Percentiles rank a stretch among this genome's conserved stretches.
Evolutionary conservation across 53 echinoderm and acorn worm genomes (phyloP).

Genomic region (Holothuria leucospilota): DNA sequence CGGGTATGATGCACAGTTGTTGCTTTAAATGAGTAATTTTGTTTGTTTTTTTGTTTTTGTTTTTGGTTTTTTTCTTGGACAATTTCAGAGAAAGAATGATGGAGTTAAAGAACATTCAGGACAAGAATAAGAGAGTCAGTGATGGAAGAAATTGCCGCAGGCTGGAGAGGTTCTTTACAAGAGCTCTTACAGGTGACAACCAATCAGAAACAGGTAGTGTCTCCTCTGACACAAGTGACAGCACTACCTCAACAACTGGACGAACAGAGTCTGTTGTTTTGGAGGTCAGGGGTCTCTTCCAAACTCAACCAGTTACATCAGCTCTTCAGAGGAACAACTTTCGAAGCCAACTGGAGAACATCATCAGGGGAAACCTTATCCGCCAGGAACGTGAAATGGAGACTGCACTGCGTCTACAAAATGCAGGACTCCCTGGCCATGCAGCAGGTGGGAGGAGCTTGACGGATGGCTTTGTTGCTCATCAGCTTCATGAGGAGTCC

Average conservation of each 20-base stretch:
- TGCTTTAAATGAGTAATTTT: too few species aligned
- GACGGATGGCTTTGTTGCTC: slow-evolving; percentile 20
- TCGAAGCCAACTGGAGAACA: slow-evolving; percentile 80
- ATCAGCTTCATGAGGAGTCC: slow-evolving; percentile 50
- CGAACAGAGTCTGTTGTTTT: slow-evolving; percentile 41
- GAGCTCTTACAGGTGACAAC: slow-evolving; percentile 40
- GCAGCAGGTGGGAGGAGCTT: slow-evolving; percentile 37
- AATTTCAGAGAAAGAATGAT: slow-evolving; percentile 77
- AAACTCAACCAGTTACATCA: slow-evolving; percentile 74
- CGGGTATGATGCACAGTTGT: too few species aligned
- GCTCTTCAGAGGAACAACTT: slow-evolving; percentile 72
- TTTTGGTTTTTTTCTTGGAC: not conserved
- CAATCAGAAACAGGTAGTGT: slow-evolving; percentile 32
- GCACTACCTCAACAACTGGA: slow-evolving; percentile 13
- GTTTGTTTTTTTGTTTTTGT: not conserved
- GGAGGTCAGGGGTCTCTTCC: slow-evolving; percentile 62
- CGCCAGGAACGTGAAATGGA: slow-evolving; percentile 87
- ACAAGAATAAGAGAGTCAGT: slow-evolving; percentile 48
- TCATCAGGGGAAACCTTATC: slow-evolving; percentile 74
- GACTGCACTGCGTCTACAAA: slow-evolving; percentile 70
- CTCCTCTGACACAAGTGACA: slow-evolving; percentile 34
- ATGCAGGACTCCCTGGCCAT: slow-evolving; percentile 76
- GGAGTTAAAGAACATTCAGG: slow-evolving; percentile 81
- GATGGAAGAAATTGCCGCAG: slow-evolving; percentile 50
- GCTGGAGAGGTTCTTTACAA: slow-evolving; percentile 53